Conservation (phyloP, 2,888 invertebrate genomes). For the Rapana venosa region DNA sequence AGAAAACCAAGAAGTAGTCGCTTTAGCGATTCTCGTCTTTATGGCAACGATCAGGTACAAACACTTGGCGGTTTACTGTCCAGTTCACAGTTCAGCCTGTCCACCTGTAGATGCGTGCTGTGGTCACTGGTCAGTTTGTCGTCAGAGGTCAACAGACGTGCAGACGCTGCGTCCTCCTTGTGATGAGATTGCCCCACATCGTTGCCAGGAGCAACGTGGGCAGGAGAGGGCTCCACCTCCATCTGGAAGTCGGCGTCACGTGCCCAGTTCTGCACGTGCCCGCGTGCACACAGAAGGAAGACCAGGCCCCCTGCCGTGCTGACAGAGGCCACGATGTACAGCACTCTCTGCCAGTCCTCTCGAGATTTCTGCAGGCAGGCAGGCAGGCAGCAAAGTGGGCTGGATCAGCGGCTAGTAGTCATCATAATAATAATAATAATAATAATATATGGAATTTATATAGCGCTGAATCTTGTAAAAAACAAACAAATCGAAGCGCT, state of each 20-base stretch:
- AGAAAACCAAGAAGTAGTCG: too few relatives aligned
- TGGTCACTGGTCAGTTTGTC: not conserved
- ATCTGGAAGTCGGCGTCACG: not conserved
- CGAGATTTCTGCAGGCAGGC: conserved; percentile 53
- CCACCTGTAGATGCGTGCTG: not conserved
- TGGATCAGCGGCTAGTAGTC: too few relatives aligned
- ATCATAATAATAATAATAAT: too few relatives aligned
- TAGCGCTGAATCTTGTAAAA: too few relatives aligned
- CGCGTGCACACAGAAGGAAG: conserved; percentile 63
- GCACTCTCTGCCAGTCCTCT: conserved; percentile 83
- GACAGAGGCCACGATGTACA: conserved; percentile 89
- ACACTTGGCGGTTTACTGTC: not conserved
- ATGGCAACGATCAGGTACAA: too few relatives aligned
- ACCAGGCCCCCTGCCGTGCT: conserved; percentile 83
- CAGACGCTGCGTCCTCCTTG: not conserved
- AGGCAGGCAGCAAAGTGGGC: not conserved
- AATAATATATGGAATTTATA: too few relatives aligned
- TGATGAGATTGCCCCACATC: not conserved
- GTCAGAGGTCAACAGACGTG: not conserved
- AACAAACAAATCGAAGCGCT: too few relatives aligned
- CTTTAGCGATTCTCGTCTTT: too few relatives aligned
- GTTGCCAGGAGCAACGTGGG: not conserved
- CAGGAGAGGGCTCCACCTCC: not conserved
- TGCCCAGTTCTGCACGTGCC: conserved; percentile 63
- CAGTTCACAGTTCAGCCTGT: too few relatives aligned